These are phyloP conservation scores for Euphydryas editha DNA, from an alignment of 2,888 invertebrate species.

Conservation along the genomic window DNA sequence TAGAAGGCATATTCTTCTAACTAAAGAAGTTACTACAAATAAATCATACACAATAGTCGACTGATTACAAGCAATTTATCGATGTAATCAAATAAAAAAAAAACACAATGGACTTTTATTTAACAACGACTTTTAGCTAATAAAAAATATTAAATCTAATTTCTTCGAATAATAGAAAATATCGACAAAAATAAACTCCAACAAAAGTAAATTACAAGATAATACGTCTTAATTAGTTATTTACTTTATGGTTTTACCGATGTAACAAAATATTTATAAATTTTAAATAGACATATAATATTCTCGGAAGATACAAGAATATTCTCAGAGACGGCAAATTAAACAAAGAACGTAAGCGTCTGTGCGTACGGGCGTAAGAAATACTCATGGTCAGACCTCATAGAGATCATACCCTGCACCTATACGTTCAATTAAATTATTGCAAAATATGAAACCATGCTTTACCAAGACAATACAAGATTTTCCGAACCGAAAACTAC, in stretches of 20 bases:
- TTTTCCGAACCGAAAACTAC: too few relatives aligned
- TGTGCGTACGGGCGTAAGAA: too few relatives aligned
- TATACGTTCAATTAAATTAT: too few relatives aligned
- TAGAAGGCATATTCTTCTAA: slow-evolving; percentile 1
- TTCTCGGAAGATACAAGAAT: too few relatives aligned
- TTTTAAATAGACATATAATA: not conserved
- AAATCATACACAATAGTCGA: not conserved
- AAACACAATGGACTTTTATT: not conserved
- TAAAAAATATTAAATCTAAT: slow-evolving; percentile 2
- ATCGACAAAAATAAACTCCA: slow-evolving; percentile 17
- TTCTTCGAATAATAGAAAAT: slow-evolving; percentile 13
- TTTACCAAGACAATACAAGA: too few relatives aligned
- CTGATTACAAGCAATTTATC: not conserved
- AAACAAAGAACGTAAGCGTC: too few relatives aligned
- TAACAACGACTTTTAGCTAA: not conserved
- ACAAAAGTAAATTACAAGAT: slow-evolving; percentile 8
- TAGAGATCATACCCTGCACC: too few relatives aligned
- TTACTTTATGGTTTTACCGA: not conserved
- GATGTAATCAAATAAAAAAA: not conserved
- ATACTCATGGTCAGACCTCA: too few relatives aligned
- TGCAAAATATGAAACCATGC: too few relatives aligned
- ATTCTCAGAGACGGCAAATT: too few relatives aligned
- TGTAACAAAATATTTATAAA: slow-evolving; percentile 2
- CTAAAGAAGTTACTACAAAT: not conserved
- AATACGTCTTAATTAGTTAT: slow-evolving; percentile 9